These are phyloP conservation scores for Elephantulus edwardii DNA, from an alignment of 2,113 vertebrate genomes.

Conservation along the genomic window DNA sequence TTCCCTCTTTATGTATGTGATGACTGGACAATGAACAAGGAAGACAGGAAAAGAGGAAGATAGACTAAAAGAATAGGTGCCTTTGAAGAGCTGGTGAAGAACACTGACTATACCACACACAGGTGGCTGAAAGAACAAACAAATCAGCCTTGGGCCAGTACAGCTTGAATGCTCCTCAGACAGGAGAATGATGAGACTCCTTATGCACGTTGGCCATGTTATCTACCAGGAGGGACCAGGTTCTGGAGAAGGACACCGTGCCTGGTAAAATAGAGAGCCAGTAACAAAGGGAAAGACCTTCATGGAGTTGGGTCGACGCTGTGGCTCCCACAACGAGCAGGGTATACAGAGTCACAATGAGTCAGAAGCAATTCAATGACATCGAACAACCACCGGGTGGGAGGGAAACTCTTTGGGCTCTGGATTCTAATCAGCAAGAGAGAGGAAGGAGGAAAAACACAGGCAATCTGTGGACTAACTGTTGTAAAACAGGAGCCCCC, in stretches of 20 bases:
- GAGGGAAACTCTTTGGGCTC: slow-evolving; percentile 74
- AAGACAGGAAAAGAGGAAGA: too few species aligned
- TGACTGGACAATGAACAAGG: neutral
- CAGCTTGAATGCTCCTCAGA: neutral
- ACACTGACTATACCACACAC: neutral
- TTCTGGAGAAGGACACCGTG: neutral
- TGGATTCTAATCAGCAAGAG: slow-evolving; percentile 58
- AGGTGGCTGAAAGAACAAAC: neutral
- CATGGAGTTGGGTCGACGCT: neutral
- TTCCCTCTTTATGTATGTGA: neutral
- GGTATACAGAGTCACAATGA: neutral
- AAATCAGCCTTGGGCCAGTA: neutral
- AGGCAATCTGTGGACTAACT: neutral
- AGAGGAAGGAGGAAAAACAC: neutral
- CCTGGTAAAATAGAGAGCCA: neutral
- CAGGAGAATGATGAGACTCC: neutral
- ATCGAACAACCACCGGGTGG: slow-evolving; percentile 34
- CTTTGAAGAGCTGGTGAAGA: neutral
- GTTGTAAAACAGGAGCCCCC: neutral
- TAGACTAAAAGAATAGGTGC: neutral
- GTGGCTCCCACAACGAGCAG: neutral
- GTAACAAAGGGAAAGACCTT: neutral
- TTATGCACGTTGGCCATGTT: neutral
- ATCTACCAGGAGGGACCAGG: neutral
- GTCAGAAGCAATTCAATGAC: neutral